Evolutionary conservation across 2,888 invertebrate species (phyloP), one percentile per base, ranked within the genome.

Genomic region (Temnothorax ravouxi): DNA sequence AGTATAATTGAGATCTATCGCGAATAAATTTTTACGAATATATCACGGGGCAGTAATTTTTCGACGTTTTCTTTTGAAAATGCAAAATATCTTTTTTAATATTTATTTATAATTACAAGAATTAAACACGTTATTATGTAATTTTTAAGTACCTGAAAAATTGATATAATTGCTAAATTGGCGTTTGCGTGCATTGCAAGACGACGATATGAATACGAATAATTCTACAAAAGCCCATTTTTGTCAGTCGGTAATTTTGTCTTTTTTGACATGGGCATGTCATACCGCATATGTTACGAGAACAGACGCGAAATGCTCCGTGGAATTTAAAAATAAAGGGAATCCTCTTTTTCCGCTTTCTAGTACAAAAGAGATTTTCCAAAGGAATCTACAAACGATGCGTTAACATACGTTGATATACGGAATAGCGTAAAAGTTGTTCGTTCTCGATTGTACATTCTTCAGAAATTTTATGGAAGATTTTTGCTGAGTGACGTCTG

Each of bases 281-380:
- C 38, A 25, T 44, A 18, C 5, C 21, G n/a, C n/a, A n/a, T n/a
- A 38, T 52, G 9, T 64, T 76, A 76, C 64, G 13, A 18, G 11
- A 50, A 38, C 61, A 34, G 34, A 75, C 29, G 21, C 47, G 62
- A 15, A 64, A 76, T 67, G 52, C 29, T 25, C 66, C 13, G 38
- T 5, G 25, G 41, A 13, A 67, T 75, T 75, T 41, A 59, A 61
- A 66, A 66, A 67, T 41, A 77, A 18, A 76, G 41, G 1, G n/a
- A 1, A 67, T 54, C 9, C 38, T 66, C 66, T 66, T 77, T 67
- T 54, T 52, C 18, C 18, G 25, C 13, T 67, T 25, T 41, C 25
- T 54, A 18, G 13, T 41, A 41, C 18, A 66, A 77, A 77, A 67
- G 25, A 64, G 64, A 25, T 67, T 9, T 50, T 77, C 67, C 76